Evolutionary conservation across 2,113 vertebrate genomes (phyloP), one percentile per base, ranked within the genome.

Genomic region (Epinephelus lanceolatus): DNA sequence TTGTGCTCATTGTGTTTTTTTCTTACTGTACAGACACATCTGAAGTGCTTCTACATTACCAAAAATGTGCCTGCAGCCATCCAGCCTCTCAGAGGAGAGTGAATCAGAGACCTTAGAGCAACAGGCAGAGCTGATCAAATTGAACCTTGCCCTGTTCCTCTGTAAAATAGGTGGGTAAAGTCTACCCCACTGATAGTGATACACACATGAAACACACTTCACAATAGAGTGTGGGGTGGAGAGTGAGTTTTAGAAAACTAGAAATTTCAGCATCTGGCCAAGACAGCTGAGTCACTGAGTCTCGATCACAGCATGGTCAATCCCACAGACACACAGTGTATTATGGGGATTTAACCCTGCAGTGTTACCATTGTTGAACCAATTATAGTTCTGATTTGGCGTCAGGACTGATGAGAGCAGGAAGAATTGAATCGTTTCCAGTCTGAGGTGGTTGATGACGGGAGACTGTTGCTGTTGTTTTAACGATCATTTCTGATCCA

Each of bases 141-240:
- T 68, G 14, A 82, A 80, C 67, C 25, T 47, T 66, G 21, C 14
- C 47, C 59, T 21, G 27, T 63, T 76, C 42, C 52, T 73, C 47
- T 53, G 19, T 65, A 27, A 78, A 71, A 70, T 65, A n/a, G n/a
- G 19, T 68, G 68, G 56, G 49, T 78, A 40, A 79, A 75, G 49
- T 70, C 42, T 49, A 21, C 52, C 33, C 30, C 53, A 49, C 45
- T 71, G 65, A 59, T 47, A 67, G 66, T 73, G 52, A 61, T 25
- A 65, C 53, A 74, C 51, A 75, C 42, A 57, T 19, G 23, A 49
- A 60, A 30, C 17, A 72, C 40, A 49, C 71, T 30, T 73, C n/a
- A 17, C 59, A n/a, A 74, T 6, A 52, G 37, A 76, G 42, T 69
- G 18, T 27, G 9, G 6, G 25, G 4, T 37, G 59, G 6, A 53